A percentile compares a stretch with the other conserved stretches of the same genome.
Conservation (phyloP, 2,888 invertebrate species). For the Melanotus villosus region DNA sequence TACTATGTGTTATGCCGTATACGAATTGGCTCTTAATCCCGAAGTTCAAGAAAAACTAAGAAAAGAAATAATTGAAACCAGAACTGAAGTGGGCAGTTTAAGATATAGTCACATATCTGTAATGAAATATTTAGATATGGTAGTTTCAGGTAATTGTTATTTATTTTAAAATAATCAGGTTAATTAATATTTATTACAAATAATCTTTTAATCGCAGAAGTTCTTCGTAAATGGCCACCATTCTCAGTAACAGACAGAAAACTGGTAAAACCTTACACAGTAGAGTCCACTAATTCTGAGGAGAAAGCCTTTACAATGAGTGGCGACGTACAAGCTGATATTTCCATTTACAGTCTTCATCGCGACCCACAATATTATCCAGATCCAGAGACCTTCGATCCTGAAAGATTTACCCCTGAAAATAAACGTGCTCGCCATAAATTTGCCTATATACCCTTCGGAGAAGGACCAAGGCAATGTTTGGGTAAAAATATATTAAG, state of each 20-base stretch:
- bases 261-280: constrained; percentile 67
- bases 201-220: constrained; percentile 67
- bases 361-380: constrained; percentile 72
- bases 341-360: constrained; percentile 63
- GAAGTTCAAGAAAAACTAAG: constrained; percentile 67
- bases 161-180: too few relatives aligned
- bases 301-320: constrained; percentile 46
- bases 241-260: constrained; percentile 68
- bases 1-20: too few relatives aligned
- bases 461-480: constrained; percentile 7
- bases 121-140: constrained; percentile 1
- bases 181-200: too few relatives aligned
- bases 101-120: too few relatives aligned
- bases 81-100: too few relatives aligned
- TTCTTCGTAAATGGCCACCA: constrained; percentile 69
- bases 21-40: too few relatives aligned
- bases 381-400: constrained; percentile 70
- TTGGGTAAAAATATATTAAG: not conserved
- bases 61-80: constrained; percentile 57
- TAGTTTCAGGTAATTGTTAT: not conserved
- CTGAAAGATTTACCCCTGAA: constrained; percentile 66
- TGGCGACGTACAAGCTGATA: constrained; percentile 56
- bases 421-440: not conserved
- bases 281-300: constrained; percentile 59
- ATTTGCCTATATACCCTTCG: constrained; percentile 10